Evolutionary conservation across 1,140 invertebrate genomes (phyloP).

Genomic region (Yoshiicerus persimilis): DNA sequence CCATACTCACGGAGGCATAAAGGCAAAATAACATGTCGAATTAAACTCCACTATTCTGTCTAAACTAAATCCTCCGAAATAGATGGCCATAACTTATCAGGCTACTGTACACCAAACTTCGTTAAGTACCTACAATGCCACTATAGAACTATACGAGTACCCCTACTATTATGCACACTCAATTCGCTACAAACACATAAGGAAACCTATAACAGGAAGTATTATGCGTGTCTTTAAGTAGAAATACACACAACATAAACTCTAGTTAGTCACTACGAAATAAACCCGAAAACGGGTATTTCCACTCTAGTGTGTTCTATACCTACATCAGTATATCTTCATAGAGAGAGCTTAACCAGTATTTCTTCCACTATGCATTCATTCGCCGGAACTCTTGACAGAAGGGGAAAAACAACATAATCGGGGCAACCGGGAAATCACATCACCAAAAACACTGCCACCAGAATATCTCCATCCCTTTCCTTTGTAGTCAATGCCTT

Average conservation of each 20-base stretch:
- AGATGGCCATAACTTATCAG: not conserved
- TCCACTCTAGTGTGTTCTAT: not conserved
- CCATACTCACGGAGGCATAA: not conserved
- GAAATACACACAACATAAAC: not conserved
- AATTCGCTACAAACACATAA: not conserved
- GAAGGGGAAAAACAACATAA: not conserved
- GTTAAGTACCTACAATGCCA: not conserved
- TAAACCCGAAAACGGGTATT: not conserved
- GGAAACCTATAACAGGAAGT: not conserved
- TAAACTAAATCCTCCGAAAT: slow-evolving; percentile 8
- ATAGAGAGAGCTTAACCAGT: not conserved
- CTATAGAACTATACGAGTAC: too few species aligned
- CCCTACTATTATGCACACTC: too few species aligned
- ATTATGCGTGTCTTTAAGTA: not conserved
- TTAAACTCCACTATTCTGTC: not conserved
- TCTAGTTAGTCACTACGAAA: not conserved
- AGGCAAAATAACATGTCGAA: slow-evolving; percentile 1
- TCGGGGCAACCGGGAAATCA: not conserved
- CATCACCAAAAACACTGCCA: not conserved
- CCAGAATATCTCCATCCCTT: not conserved
- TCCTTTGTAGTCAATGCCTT: not conserved
- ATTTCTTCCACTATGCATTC: not conserved
- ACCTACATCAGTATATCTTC: not conserved
- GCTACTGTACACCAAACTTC: not conserved
- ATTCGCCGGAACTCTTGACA: not conserved